A percentile compares a stretch with the other conserved stretches of the same genome.
Evolutionary conservation across 2,113 vertebrate species (phyloP).

Genomic region (Pseudopipra pipra): DNA sequence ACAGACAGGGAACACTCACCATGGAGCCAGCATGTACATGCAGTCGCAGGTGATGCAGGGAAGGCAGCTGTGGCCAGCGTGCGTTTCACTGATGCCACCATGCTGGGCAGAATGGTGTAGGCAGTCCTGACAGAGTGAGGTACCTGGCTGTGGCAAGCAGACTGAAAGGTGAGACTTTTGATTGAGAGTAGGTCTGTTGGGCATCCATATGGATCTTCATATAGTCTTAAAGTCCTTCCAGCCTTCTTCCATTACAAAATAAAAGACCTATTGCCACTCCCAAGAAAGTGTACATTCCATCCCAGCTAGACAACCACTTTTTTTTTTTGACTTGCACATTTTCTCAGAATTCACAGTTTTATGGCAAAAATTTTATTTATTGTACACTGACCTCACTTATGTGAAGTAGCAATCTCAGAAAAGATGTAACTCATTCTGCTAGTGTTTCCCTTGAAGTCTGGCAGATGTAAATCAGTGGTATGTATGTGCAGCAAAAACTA

Average conservation of each 20-base stretch:
- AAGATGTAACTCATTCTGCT: neutral
- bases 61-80: neutral
- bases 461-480: neutral
- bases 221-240: neutral
- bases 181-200: accelerated
- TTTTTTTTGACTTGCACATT: neutral
- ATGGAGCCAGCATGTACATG: neutral
- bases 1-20: neutral
- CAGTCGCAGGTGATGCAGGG: neutral
- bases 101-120: neutral
- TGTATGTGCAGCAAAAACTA: neutral
- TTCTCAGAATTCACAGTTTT: neutral
- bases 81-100: neutral
- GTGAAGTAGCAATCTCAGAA: neutral
- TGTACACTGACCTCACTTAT: accelerated
- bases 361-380: neutral
- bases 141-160: neutral
- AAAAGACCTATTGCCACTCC: neutral
- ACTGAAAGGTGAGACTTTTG: neutral
- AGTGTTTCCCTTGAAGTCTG: neutral
- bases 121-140: neutral
- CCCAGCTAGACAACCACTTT: neutral
- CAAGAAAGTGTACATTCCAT: neutral
- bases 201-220: accelerated
- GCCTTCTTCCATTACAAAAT: neutral